A percentile compares a stretch with the other conserved stretches of the same genome.
Evolutionary conservation across 2,888 invertebrate genomes (phyloP).

Genomic region (Brenthis ino): DNA sequence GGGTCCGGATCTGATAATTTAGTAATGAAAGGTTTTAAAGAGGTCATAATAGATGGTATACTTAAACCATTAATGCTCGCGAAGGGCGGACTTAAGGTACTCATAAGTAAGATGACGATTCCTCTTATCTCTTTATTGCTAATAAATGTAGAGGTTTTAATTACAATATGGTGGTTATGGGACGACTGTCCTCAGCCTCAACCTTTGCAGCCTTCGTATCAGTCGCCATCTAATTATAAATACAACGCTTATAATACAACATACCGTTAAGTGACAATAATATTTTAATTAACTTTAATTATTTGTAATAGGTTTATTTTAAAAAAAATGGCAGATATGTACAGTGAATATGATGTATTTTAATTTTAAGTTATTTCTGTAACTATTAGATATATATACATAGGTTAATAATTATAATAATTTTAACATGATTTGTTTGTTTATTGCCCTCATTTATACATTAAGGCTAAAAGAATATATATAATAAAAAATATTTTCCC

Average conservation of each 20-base stretch:
- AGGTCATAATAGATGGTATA: slow-evolving; percentile 65
- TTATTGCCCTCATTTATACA: no score
- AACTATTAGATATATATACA: no score
- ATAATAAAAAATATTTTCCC: no score
- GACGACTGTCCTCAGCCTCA: slow-evolving; percentile 60
- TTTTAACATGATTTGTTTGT: no score
- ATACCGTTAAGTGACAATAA: slow-evolving; percentile 3
- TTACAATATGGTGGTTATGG: slow-evolving; percentile 78
- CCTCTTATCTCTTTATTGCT: slow-evolving; percentile 67
- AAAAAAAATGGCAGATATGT: background rate
- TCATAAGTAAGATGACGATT: slow-evolving; percentile 70
- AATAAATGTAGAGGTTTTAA: slow-evolving; percentile 70
- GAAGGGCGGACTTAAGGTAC: slow-evolving; percentile 65
- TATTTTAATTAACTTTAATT: background rate
- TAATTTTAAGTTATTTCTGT: background rate
- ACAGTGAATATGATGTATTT: slow-evolving; percentile 11
- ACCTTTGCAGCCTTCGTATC: background rate
- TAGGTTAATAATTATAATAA: no score
- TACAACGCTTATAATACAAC: slow-evolving; percentile 23
- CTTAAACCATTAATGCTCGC: slow-evolving; percentile 63
- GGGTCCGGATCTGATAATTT: slow-evolving; percentile 56
- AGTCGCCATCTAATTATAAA: slow-evolving; percentile 2
- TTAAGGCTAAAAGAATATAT: no score
- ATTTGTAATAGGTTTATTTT: background rate
- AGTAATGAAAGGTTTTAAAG: slow-evolving; percentile 62